These are phyloP conservation scores for Gryllus bimaculatus DNA, from an alignment of 1,140 invertebrate species.

Conservation along the genomic window DNA sequence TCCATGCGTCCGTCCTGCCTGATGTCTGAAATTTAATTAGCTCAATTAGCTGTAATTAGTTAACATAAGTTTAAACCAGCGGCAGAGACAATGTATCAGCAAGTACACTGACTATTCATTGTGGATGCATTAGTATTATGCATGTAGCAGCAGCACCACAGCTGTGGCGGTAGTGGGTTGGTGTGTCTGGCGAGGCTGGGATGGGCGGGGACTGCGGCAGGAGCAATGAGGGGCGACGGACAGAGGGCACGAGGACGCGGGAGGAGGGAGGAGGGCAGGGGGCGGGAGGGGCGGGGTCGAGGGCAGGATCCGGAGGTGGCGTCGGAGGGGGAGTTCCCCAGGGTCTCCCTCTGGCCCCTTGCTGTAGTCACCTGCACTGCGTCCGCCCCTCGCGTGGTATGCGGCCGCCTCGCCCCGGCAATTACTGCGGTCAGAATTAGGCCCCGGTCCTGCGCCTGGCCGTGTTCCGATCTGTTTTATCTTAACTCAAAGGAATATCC, in stretches of 20 bases:
- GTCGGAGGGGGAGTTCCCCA: too few relatives aligned
- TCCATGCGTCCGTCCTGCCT: neutral
- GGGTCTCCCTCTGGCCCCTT: too few relatives aligned
- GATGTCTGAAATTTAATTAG: conserved; percentile 14
- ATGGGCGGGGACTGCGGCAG: too few relatives aligned
- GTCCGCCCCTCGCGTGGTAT: too few relatives aligned
- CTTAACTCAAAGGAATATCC: too few relatives aligned
- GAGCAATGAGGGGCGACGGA: neutral
- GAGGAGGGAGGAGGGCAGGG: neutral
- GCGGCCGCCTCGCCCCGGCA: too few relatives aligned
- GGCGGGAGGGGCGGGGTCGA: neutral
- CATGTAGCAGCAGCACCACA: neutral
- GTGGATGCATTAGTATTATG: conserved; percentile 13
- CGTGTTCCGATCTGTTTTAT: too few relatives aligned
- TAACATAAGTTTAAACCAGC: conserved; percentile 16
- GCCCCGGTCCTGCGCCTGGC: too few relatives aligned
- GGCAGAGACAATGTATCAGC: neutral
- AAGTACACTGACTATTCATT: conserved; percentile 11
- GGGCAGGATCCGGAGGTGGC: too few relatives aligned
- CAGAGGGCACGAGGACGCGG: neutral
- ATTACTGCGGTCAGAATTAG: too few relatives aligned
- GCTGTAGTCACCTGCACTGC: too few relatives aligned
- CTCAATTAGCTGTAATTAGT: conserved; percentile 17
- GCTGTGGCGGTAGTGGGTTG: neutral
- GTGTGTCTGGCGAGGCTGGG: neutral